Evolutionary conservation across 1,140 invertebrate genomes (phyloP).

Genomic region (Meloidogyne hapla): DNA sequence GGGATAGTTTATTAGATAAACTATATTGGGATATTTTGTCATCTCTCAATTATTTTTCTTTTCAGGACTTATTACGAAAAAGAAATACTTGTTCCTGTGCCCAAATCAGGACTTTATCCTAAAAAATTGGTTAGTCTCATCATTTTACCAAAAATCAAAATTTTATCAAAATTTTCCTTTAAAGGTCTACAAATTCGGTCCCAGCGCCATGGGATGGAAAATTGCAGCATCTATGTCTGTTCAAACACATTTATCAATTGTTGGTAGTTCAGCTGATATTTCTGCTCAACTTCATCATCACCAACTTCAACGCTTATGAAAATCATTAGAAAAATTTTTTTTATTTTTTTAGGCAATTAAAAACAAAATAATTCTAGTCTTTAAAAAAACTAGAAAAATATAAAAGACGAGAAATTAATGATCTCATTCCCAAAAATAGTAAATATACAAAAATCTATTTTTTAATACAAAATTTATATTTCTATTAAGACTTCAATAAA

Average conservation of each 20-base stretch:
- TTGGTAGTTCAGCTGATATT: neutral
- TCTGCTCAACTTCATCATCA: neutral
- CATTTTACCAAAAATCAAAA: neutral
- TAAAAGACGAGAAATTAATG: neutral
- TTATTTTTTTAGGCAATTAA: neutral
- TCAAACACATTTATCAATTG: conserved; percentile 5
- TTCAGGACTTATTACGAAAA: conserved; percentile 68
- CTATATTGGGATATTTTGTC: neutral
- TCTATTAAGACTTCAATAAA: neutral
- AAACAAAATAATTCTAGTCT: neutral
- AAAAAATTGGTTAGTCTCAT: conserved; percentile 66
- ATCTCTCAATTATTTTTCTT: conserved; percentile 4
- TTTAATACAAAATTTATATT: neutral
- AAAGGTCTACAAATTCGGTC: conserved; percentile 67
- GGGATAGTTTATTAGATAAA: no score
- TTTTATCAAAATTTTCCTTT: neutral
- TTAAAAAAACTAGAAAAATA: neutral
- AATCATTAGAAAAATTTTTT: neutral
- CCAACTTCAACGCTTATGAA: neutral
- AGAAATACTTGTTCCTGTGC: conserved; percentile 67
- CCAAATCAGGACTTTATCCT: conserved; percentile 68
- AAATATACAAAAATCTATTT: no score
- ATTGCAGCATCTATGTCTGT: conserved; percentile 11
- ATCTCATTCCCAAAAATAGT: neutral
- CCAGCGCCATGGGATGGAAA: conserved; percentile 57